A percentile compares a stretch with the other conserved stretches of the same genome.
phyloP scores from a whole-genome alignment of 1,140 invertebrate genomes.

The Brachionus koreanus region DNA sequence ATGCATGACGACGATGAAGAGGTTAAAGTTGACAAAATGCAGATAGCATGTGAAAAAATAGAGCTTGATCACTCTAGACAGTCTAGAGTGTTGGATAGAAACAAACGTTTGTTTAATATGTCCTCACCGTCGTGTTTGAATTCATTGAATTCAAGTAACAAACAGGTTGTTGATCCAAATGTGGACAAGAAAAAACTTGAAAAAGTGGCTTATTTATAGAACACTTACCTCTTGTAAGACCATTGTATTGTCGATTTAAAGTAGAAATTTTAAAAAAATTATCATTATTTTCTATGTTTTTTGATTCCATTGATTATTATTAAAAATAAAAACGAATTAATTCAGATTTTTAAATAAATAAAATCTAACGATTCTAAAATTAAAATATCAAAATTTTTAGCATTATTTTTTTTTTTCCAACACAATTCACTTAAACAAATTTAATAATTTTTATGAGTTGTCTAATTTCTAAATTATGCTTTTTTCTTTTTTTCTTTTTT shows the following conservation, averaged over 20 bases:
- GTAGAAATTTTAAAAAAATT: slow-evolving; percentile 7
- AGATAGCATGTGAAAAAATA: not conserved
- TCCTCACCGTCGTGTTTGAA: slow-evolving; percentile 20
- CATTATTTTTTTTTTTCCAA: not conserved
- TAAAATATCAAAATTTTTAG: not conserved
- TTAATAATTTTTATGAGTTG: not conserved
- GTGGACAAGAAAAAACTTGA: not conserved
- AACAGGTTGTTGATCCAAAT: slow-evolving; percentile 5
- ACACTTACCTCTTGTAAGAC: slow-evolving; percentile 23
- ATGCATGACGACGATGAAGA: slow-evolving; percentile 15
- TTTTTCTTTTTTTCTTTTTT: not conserved
- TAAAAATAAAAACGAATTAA: not conserved
- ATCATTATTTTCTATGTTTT: not conserved
- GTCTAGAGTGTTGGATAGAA: not conserved
- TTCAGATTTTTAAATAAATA: not conserved
- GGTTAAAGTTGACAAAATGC: not conserved
- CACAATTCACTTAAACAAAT: not conserved
- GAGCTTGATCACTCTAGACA: not conserved
- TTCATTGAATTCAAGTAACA: not conserved
- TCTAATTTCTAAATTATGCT: not conserved
- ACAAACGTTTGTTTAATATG: slow-evolving; percentile 11
- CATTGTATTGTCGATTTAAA: slow-evolving; percentile 8
- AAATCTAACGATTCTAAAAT: not conserved
- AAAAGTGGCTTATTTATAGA: slow-evolving; percentile 16
- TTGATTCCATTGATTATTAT: slow-evolving; percentile 6